Percentiles rank a stretch among this genome's conserved stretches.
These are phyloP conservation scores for Protonibea diacanthus DNA, from an alignment of 2,797 vertebrate species.

Conservation along the genomic window DNA sequence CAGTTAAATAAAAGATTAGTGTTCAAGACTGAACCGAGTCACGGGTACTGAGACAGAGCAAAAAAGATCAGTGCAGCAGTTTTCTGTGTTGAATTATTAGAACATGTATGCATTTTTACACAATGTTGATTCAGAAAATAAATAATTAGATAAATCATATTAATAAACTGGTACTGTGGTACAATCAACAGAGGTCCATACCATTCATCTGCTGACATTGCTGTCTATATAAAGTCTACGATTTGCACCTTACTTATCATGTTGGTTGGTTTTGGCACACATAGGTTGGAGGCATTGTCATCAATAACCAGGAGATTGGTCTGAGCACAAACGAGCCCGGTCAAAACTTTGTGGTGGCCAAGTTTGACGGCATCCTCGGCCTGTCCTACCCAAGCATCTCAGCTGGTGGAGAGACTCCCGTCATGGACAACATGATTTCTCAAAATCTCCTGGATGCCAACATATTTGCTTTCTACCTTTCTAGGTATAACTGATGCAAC, in stretches of 20 bases:
- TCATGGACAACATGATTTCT: slow-evolving; percentile 82
- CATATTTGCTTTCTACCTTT: slow-evolving; percentile 86
- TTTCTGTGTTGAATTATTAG: neutral
- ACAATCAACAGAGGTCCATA: neutral
- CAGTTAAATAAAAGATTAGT: neutral
- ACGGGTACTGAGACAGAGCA: neutral
- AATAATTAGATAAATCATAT: neutral
- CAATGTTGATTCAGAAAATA: neutral
- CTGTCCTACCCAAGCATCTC: slow-evolving; percentile 81
- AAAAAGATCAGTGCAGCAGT: neutral
- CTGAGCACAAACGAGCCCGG: slow-evolving; percentile 84
- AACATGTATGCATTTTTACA: too few relatives aligned
- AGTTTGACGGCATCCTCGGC: slow-evolving; percentile 87
- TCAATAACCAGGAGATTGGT: slow-evolving; percentile 84
- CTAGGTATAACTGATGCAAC: slow-evolving; percentile 68
- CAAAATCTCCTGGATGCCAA: slow-evolving; percentile 76
- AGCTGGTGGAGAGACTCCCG: slow-evolving; percentile 67
- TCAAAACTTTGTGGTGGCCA: slow-evolving; percentile 77
- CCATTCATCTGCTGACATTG: neutral
- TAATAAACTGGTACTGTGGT: neutral
- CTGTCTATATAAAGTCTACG: neutral
- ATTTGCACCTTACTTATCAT: neutral
- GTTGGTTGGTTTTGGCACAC: slow-evolving; percentile 1
- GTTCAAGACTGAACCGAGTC: neutral
- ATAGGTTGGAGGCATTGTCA: slow-evolving; percentile 81